Percentiles rank a stretch among this genome's conserved stretches.
Conservation (phyloP, 2,888 invertebrate genomes). For the Ellobium chinense region DNA sequence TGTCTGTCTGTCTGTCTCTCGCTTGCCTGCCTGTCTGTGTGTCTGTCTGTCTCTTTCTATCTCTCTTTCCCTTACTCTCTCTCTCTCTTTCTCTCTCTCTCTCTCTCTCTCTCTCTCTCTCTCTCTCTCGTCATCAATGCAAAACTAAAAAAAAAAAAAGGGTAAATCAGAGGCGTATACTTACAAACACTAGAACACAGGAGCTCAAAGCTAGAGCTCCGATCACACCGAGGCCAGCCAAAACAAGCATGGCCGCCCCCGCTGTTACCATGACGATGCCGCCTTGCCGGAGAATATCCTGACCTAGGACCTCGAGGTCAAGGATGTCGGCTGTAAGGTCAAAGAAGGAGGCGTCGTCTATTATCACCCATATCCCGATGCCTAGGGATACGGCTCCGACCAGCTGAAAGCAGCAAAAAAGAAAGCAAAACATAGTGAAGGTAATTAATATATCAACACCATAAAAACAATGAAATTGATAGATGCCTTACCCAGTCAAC, state of each 20-base stretch:
- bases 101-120: no score
- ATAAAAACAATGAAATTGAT: no score
- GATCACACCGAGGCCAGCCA: conserved; percentile 23
- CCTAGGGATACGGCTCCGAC: conserved; percentile 18
- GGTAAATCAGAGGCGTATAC: background rate
- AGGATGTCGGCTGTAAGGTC: conserved; percentile 28
- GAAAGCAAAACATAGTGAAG: background rate
- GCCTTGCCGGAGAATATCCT: conserved; percentile 28
- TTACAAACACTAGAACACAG: conserved; percentile 21
- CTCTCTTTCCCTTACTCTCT: no score
- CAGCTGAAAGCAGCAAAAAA: conserved; percentile 11
- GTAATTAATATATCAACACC: no score
- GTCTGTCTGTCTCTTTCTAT: no score
- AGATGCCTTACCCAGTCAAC: no score
- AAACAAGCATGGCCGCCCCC: conserved; percentile 34
- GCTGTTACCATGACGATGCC: conserved; percentile 35
- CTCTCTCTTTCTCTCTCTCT: no score
- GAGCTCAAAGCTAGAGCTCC: conserved; percentile 37
- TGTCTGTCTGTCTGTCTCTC: no score
- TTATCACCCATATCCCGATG: conserved; percentile 35
- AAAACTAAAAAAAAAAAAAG: no score
- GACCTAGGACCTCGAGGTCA: conserved; percentile 30
- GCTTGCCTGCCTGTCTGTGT: no score
- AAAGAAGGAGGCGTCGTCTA: conserved; percentile 27
- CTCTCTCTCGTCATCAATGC: no score